These are phyloP conservation scores for Papilio glaucus DNA, from an alignment of 1,140 invertebrate genomes.

Conservation along the genomic window DNA sequence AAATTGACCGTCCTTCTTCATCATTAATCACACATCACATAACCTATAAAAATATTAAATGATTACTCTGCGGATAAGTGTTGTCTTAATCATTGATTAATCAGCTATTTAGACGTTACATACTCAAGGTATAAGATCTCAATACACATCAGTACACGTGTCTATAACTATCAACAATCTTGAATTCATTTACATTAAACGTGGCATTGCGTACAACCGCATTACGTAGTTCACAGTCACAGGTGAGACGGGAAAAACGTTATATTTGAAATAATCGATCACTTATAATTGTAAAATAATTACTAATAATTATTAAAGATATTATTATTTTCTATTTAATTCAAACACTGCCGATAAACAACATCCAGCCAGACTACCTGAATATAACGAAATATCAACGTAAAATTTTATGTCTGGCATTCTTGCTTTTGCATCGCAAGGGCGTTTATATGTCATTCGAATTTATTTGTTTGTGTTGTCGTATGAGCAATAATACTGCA, in stretches of 20 bases:
- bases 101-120: neutral
- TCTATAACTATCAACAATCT: constrained; percentile 21
- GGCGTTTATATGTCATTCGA: neutral
- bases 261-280: neutral
- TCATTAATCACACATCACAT: too few species aligned
- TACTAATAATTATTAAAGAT: neutral
- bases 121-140: neutral
- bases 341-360: neutral
- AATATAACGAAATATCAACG: neutral
- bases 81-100: neutral
- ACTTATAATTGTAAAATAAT: constrained; percentile 3
- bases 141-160: constrained; percentile 10
- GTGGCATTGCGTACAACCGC: constrained; percentile 8
- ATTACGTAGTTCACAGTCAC: neutral
- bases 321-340: constrained; percentile 11
- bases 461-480: neutral
- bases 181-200: constrained; percentile 21
- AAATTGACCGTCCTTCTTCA: too few species aligned
- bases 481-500: neutral
- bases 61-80: neutral
- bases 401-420: neutral
- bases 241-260: constrained; percentile 25
- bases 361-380: neutral
- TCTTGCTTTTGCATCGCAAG: neutral
- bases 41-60: neutral